These are phyloP conservation scores for Tachyglossus aculeatus DNA, from an alignment of 2,797 vertebrate genomes.

Conservation along the genomic window DNA sequence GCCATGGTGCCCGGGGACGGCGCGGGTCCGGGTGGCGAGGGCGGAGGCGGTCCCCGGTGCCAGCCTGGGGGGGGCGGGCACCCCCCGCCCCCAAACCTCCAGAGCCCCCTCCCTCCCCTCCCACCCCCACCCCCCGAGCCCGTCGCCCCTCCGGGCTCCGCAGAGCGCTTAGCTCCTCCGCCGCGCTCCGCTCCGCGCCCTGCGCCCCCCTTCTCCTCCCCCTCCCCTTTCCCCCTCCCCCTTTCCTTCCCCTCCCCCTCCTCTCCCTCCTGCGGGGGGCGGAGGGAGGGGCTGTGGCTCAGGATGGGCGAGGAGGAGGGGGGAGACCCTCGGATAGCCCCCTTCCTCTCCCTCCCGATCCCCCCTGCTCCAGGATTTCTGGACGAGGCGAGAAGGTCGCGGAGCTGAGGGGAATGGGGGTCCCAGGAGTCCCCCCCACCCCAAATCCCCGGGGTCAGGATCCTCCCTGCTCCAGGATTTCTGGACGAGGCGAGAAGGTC, in stretches of 20 bases:
- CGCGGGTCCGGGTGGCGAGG: constrained; percentile 21
- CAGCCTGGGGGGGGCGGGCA: neutral
- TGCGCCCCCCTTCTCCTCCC: neutral
- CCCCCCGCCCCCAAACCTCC: neutral
- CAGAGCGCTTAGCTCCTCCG: neutral
- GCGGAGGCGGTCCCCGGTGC: accelerated
- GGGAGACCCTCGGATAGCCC: neutral
- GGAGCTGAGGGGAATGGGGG: neutral
- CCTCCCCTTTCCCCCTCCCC: neutral
- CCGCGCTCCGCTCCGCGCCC: neutral
- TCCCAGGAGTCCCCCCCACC: too few relatives aligned
- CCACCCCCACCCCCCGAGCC: neutral
- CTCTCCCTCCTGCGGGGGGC: neutral
- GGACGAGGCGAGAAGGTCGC: too few relatives aligned
- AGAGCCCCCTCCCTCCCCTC: neutral
- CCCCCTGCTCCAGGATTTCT: too few relatives aligned
- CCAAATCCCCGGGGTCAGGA: too few relatives aligned
- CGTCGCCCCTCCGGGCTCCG: neutral
- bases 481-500: too few relatives aligned
- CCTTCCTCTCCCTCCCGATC: neutral
- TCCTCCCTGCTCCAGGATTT: too few relatives aligned
- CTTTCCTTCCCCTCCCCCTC: neutral
- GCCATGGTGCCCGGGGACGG: constrained; percentile 78
- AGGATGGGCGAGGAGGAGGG: too few relatives aligned
- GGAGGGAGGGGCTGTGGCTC: neutral